phyloP scores from a whole-genome alignment of 2,888 invertebrate species.

The Agapetus fuscipes region DNA sequence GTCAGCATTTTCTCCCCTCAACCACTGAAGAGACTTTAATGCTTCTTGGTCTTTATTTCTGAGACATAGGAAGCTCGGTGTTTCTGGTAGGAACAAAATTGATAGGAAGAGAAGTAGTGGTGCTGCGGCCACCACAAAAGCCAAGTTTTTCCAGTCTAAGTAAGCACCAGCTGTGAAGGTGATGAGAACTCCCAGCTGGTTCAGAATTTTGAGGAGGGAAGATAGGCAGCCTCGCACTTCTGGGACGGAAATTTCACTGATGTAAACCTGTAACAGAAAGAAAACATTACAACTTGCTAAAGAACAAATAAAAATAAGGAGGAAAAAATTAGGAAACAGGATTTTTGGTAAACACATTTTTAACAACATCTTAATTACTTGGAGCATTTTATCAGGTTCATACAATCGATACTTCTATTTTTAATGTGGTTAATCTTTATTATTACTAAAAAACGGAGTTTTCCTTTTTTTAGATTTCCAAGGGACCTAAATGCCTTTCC shows the following conservation, averaged over 20 bases:
- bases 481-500: too few species aligned
- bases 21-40: conserved; percentile 64
- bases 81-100: conserved; percentile 75
- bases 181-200: conserved; percentile 74
- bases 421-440: too few species aligned
- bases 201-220: conserved; percentile 73
- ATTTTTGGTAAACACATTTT: too few species aligned
- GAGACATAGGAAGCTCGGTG: conserved; percentile 71
- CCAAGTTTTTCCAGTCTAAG: conserved; percentile 74
- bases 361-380: too few species aligned
- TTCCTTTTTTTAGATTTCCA: too few species aligned
- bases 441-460: too few species aligned
- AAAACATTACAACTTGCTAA: too few species aligned
- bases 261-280: conserved; percentile 61
- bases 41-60: conserved; percentile 68
- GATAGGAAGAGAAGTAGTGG: conserved; percentile 66
- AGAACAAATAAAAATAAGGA: neutral
- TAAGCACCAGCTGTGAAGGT: conserved; percentile 74
- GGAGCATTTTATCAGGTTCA: too few species aligned
- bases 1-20: conserved; percentile 68
- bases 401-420: too few species aligned
- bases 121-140: conserved; percentile 65
- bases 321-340: neutral
- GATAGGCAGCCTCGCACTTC: conserved; percentile 79
- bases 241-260: conserved; percentile 83